Evolutionary conservation across 2,113 vertebrate genomes (phyloP).

Genomic region (Malurus alboscapulatus): DNA sequence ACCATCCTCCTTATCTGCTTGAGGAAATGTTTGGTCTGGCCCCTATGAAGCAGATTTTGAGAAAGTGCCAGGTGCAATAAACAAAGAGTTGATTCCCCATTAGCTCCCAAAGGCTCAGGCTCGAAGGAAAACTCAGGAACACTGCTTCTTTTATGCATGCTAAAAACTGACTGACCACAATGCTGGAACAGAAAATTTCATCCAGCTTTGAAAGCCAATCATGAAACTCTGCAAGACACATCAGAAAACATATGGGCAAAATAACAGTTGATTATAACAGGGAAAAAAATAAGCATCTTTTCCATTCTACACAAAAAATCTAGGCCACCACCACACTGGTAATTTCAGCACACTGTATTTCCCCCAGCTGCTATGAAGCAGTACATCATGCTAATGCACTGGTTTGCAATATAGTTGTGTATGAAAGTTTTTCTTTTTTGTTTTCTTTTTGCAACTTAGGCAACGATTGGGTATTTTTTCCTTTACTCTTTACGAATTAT

Average conservation of each 20-base stretch:
- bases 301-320: neutral
- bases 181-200: neutral
- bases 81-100: neutral
- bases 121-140: neutral
- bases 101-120: neutral
- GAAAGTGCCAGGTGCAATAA: neutral
- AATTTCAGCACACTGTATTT: neutral
- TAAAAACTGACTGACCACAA: conserved; percentile 1
- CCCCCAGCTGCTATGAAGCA: neutral
- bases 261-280: neutral
- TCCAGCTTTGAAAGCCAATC: neutral
- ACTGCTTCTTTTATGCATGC: neutral
- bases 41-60: neutral
- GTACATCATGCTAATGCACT: neutral
- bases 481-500: neutral
- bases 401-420: neutral
- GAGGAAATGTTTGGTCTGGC: conserved; percentile 7
- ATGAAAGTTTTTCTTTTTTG: neutral
- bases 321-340: neutral
- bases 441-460: neutral
- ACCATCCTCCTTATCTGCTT: neutral
- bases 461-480: neutral
- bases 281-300: neutral
- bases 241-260: neutral
- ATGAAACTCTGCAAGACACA: neutral